These are phyloP conservation scores for Urosaurus nigricauda DNA, from an alignment of 2,797 vertebrate species.

Conservation along the genomic window DNA sequence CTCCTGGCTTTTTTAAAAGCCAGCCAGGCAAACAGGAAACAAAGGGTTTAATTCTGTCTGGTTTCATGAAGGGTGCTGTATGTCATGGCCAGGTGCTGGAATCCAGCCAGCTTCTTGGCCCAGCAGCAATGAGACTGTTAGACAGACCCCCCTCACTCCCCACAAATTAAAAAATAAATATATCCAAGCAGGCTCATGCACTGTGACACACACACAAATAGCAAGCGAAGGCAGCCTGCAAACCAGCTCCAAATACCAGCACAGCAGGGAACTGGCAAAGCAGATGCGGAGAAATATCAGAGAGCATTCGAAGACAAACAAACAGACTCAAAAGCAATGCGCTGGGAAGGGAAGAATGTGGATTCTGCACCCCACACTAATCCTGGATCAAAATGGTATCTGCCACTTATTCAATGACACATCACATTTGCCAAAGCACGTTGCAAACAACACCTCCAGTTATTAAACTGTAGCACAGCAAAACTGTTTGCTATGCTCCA, in stretches of 20 bases:
- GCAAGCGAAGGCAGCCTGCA: conserved; percentile 1
- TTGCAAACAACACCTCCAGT: not conserved
- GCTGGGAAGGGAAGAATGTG: not conserved
- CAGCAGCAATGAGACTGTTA: conserved; percentile 64
- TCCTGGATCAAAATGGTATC: conserved; percentile 8
- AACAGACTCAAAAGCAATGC: conserved; percentile 10
- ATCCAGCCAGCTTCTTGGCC: conserved; percentile 51
- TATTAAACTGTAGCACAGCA: not conserved
- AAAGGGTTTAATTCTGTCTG: conserved; percentile 82
- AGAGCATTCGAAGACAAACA: conserved; percentile 39
- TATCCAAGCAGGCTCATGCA: not conserved
- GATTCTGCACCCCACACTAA: conserved; percentile 15
- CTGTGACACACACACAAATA: not conserved
- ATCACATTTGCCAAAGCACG: not conserved
- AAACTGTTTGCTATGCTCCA: not conserved
- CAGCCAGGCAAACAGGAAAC: conserved; percentile 77
- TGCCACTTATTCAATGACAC: not conserved
- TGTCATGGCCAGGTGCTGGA: conserved; percentile 70
- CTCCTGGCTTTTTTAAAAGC: conserved; percentile 59
- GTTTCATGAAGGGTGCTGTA: conserved; percentile 70
- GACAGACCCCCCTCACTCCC: conserved; percentile 38
- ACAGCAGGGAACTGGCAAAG: conserved; percentile 50
- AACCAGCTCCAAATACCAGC: conserved; percentile 75
- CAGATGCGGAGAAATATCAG: conserved; percentile 20
- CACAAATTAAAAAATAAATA: conserved; percentile 12